Percentiles rank a stretch among this genome's conserved stretches.
These are phyloP conservation scores for Nyctalus aviator DNA, from an alignment of 2,797 vertebrate genomes.

Conservation along the genomic window DNA sequence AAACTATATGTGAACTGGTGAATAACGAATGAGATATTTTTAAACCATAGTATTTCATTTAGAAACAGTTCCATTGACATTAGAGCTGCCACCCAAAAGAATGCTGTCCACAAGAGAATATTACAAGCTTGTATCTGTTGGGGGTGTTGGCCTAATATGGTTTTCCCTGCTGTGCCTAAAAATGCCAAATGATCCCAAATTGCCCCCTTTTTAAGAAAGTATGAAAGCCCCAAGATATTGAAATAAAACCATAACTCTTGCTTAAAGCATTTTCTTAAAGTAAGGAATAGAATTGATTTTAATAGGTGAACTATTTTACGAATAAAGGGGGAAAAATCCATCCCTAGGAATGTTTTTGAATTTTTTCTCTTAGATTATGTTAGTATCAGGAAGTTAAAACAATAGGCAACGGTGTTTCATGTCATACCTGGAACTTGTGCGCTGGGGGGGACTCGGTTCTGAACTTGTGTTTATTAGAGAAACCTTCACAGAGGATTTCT, in stretches of 20 bases:
- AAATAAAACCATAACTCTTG: slow-evolving; percentile 44
- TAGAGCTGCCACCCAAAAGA: background rate
- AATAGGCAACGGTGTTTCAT: background rate
- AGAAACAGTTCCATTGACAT: background rate
- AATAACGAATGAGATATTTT: background rate
- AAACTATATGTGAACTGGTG: background rate
- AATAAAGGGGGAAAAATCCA: slow-evolving; percentile 6
- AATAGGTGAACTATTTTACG: background rate
- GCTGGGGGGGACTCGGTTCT: background rate
- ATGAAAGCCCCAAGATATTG: background rate
- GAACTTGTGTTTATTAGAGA: slow-evolving; percentile 9
- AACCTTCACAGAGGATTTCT: background rate
- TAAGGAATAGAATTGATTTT: background rate
- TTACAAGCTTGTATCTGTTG: background rate
- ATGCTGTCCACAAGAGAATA: background rate
- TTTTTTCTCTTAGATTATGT: background rate
- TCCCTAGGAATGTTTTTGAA: slow-evolving; percentile 1
- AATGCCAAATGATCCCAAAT: background rate
- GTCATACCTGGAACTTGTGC: background rate
- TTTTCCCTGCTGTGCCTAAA: background rate
- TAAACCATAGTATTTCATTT: background rate
- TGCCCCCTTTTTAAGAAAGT: background rate
- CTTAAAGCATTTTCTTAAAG: slow-evolving; percentile 25
- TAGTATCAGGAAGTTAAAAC: background rate
- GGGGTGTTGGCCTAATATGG: background rate